phyloP scores from a whole-genome alignment of 2,888 invertebrate genomes.

The Lasioglossum zephyrum region DNA sequence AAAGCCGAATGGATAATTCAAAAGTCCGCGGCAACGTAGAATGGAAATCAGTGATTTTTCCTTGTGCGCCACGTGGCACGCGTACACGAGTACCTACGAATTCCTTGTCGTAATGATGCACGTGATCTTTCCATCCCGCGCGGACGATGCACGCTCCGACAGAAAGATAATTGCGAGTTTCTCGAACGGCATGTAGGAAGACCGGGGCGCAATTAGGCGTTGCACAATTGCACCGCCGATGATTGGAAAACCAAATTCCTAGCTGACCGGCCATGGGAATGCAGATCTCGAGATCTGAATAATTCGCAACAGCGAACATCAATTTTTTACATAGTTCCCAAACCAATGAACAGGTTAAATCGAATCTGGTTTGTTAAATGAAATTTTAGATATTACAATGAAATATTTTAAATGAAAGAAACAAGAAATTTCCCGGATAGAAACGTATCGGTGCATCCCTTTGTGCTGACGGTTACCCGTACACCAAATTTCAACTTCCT shows the following conservation, averaged over 20 bases:
- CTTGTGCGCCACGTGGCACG: conserved; percentile 11
- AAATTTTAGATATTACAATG: too few relatives aligned
- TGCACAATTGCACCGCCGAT: conserved; percentile 69
- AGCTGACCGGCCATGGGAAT: conserved; percentile 7
- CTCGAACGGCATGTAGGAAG: conserved; percentile 25
- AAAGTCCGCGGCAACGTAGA: not conserved
- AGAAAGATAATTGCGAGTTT: conserved; percentile 68
- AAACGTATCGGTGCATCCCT: too few relatives aligned
- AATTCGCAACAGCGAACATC: not conserved
- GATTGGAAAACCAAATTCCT: conserved; percentile 66
- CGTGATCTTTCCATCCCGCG: conserved; percentile 65
- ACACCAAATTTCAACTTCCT: too few relatives aligned
- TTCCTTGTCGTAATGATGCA: conserved; percentile 64
- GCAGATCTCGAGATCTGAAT: conserved; percentile 12
- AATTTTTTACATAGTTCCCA: too few relatives aligned
- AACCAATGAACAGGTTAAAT: too few relatives aligned
- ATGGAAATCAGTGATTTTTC: conserved; percentile 46
- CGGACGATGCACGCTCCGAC: conserved; percentile 36
- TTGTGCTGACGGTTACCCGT: too few relatives aligned
- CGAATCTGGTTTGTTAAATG: too few relatives aligned
- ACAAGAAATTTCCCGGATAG: too few relatives aligned
- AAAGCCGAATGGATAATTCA: conserved; percentile 24
- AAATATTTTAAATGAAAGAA: too few relatives aligned
- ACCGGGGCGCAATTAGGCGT: conserved; percentile 68
- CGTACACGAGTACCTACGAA: conserved; percentile 18